phyloP scores from a whole-genome alignment of 2,888 invertebrate species.

The Trachelus stipa region DNA sequence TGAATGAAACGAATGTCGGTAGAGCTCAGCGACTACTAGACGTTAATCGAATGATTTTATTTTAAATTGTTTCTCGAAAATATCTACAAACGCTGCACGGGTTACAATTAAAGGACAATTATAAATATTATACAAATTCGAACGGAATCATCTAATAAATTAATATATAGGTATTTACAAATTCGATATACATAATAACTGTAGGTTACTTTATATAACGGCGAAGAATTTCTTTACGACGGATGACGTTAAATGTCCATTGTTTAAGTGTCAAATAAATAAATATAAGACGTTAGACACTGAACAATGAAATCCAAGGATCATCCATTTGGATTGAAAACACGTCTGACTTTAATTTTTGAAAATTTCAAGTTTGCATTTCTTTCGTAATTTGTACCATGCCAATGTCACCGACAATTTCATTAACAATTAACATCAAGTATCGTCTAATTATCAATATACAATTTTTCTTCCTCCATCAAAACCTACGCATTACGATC shows the following conservation, averaged over 20 bases:
- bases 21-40: background rate
- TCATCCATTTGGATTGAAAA: background rate
- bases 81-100: background rate
- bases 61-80: background rate
- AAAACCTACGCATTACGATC: background rate
- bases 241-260: no score
- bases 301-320: background rate
- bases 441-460: background rate
- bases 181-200: slow-evolving; percentile 10
- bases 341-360: background rate
- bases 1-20: no score
- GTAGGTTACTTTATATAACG: background rate
- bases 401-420: background rate
- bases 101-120: background rate
- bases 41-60: background rate
- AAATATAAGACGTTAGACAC: no score
- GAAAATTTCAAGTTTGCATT: background rate
- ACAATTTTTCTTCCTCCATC: background rate
- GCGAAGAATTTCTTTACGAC: background rate
- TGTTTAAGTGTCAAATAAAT: no score
- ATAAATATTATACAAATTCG: background rate
- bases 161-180: slow-evolving; percentile 38
- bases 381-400: background rate
- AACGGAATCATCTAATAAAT: slow-evolving; percentile 20
- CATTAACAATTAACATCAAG: background rate